Conservation (phyloP, 2,888 invertebrate species). For the Dolomedes plantarius region DNA sequence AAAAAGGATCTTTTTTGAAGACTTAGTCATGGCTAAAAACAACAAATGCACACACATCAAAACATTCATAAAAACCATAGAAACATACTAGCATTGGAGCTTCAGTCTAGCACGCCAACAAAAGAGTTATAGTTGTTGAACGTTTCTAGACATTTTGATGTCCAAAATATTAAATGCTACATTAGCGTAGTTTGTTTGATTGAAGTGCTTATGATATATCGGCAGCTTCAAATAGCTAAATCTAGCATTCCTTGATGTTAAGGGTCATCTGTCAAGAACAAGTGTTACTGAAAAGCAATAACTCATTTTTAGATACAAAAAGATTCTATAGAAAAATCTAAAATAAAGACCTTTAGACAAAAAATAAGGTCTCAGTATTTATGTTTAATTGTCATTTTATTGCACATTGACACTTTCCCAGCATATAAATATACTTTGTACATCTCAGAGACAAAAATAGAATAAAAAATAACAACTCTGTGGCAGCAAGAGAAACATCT, state of each 20-base stretch:
- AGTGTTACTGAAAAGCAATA: slow-evolving; percentile 49
- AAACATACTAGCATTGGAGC: slow-evolving; percentile 65
- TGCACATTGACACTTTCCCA: slow-evolving; percentile 68
- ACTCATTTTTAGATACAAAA: slow-evolving; percentile 42
- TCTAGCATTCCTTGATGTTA: slow-evolving; percentile 24
- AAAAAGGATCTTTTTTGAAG: slow-evolving; percentile 48
- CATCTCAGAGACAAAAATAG: slow-evolving; percentile 67
- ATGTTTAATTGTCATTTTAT: slow-evolving; percentile 61
- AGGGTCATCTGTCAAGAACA: slow-evolving; percentile 58
- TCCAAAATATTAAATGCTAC: slow-evolving; percentile 33
- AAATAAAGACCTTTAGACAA: slow-evolving; percentile 68
- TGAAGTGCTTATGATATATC: slow-evolving; percentile 21
- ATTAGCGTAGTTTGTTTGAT: slow-evolving; percentile 34
- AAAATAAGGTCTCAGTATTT: slow-evolving; percentile 67
- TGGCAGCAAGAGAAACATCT: slow-evolving; percentile 59
- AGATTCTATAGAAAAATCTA: slow-evolving; percentile 64
- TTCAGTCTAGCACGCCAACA: slow-evolving; percentile 35
- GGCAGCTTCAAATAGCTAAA: slow-evolving; percentile 46
- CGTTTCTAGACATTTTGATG: slow-evolving; percentile 36
- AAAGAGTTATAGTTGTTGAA: slow-evolving; percentile 34
- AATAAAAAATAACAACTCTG: slow-evolving; percentile 70
- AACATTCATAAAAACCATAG: slow-evolving; percentile 65
- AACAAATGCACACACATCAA: slow-evolving; percentile 71
- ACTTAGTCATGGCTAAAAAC: slow-evolving; percentile 66
- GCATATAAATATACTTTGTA: slow-evolving; percentile 72